Percentiles rank a stretch among this genome's conserved stretches.
Conservation (phyloP, 2,113 vertebrate species). For the Ibidorhyncha struthersii region DNA sequence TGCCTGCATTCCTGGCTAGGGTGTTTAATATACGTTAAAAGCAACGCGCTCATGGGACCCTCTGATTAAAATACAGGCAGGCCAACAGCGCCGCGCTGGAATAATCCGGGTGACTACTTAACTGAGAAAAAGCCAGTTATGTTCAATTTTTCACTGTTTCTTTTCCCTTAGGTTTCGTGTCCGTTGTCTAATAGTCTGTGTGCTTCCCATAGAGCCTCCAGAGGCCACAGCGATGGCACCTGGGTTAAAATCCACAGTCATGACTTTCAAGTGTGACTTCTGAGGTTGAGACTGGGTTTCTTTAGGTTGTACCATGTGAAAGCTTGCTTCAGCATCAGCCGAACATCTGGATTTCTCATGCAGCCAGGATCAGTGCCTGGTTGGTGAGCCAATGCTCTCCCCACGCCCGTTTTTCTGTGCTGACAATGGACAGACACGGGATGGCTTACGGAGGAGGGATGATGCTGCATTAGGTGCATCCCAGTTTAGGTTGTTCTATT, state of each 20-base stretch:
- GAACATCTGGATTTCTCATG: not conserved
- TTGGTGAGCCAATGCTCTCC: not conserved
- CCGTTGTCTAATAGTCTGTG: rapidly evolving
- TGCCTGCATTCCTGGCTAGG: constrained; percentile 13
- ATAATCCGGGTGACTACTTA: not conserved
- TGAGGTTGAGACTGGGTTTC: not conserved
- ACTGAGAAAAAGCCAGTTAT: not conserved
- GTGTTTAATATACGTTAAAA: not conserved
- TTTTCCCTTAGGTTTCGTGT: not conserved
- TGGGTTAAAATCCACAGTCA: not conserved
- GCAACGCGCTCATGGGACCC: not conserved
- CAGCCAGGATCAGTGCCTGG: not conserved
- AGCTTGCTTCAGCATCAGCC: not conserved
- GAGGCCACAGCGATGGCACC: rapidly evolving
- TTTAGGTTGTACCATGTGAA: not conserved
- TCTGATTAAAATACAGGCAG: not conserved
- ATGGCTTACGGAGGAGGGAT: not conserved
- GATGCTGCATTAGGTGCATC: not conserved
- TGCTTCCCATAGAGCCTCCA: not conserved
- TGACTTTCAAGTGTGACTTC: not conserved
- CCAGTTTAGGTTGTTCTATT: not conserved
- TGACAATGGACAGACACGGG: not conserved
- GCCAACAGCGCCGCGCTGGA: rapidly evolving
- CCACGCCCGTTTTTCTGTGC: not conserved
- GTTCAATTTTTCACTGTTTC: not conserved